These are phyloP conservation scores for Ceratina australensis DNA, from an alignment of 1,140 invertebrate species.

Conservation along the genomic window DNA sequence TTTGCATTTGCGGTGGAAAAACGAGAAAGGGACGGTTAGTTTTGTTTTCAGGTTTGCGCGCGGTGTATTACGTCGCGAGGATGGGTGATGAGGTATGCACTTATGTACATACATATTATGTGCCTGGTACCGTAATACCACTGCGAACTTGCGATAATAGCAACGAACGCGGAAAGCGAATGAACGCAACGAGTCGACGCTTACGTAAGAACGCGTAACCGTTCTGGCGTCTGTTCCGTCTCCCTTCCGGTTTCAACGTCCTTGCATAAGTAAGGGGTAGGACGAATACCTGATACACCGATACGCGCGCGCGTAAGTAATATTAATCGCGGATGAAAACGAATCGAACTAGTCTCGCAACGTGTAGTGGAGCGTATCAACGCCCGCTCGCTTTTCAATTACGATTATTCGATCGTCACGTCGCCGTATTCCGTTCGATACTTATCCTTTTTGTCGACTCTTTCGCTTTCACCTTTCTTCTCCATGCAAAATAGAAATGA, in stretches of 20 bases:
- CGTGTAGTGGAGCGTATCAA: too few relatives aligned
- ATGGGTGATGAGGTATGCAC: not conserved
- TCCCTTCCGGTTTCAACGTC: constrained; percentile 25
- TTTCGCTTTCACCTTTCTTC: too few relatives aligned
- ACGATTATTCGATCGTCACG: too few relatives aligned
- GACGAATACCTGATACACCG: constrained; percentile 4
- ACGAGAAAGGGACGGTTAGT: not conserved
- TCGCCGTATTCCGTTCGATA: too few relatives aligned
- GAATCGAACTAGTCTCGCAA: not conserved
- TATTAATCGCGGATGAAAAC: not conserved
- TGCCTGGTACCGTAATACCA: not conserved
- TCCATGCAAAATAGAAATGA: too few relatives aligned
- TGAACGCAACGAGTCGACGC: constrained; percentile 16
- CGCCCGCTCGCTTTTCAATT: too few relatives aligned
- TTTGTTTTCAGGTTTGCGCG: constrained; percentile 16
- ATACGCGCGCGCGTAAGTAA: not conserved
- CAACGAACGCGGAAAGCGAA: constrained; percentile 39
- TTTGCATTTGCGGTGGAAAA: not conserved
- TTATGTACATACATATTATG: too few relatives aligned
- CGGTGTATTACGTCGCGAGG: constrained; percentile 12
- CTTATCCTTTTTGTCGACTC: too few relatives aligned
- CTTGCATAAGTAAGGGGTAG: not conserved
- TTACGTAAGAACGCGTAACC: constrained; percentile 27
- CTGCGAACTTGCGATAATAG: constrained; percentile 27
- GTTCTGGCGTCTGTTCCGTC: not conserved